Percentiles rank a stretch among this genome's conserved stretches.
Conservation (phyloP, 1,140 invertebrate genomes). For the Solen grandis region DNA sequence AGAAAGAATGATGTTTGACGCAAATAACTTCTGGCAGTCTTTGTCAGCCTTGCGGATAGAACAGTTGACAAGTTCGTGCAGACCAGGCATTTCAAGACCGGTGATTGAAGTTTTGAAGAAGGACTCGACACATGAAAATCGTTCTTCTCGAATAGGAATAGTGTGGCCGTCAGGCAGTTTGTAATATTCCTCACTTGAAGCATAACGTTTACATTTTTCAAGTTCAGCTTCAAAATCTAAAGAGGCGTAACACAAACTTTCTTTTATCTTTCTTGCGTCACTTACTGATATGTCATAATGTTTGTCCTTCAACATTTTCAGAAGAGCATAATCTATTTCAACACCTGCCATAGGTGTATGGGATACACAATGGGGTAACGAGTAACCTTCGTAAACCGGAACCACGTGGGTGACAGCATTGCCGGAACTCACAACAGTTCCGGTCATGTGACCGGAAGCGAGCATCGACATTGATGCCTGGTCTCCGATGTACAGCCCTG, state of each 20-base stretch:
- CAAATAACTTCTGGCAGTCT: neutral
- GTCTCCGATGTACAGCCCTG: neutral
- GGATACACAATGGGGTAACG: neutral
- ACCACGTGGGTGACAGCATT: neutral
- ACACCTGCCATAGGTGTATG: neutral
- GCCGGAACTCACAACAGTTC: neutral
- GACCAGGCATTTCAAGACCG: neutral
- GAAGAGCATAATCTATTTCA: neutral
- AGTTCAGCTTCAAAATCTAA: neutral
- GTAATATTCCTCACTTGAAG: neutral
- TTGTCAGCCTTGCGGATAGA: neutral
- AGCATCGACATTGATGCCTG: neutral
- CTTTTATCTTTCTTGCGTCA: neutral
- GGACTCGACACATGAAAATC: neutral
- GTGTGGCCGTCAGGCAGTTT: neutral
- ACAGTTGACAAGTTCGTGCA: neutral
- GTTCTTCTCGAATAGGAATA: neutral
- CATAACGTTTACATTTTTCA: neutral
- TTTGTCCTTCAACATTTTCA: neutral
- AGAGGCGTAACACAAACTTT: neutral
- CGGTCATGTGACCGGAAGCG: neutral
- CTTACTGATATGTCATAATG: neutral
- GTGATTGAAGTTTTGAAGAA: neutral
- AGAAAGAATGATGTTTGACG: neutral
- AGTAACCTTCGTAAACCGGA: neutral